A percentile compares a stretch with the other conserved stretches of the same genome.
Conservation (phyloP, 2,888 invertebrate genomes). For the Brassicogethes aeneus region DNA sequence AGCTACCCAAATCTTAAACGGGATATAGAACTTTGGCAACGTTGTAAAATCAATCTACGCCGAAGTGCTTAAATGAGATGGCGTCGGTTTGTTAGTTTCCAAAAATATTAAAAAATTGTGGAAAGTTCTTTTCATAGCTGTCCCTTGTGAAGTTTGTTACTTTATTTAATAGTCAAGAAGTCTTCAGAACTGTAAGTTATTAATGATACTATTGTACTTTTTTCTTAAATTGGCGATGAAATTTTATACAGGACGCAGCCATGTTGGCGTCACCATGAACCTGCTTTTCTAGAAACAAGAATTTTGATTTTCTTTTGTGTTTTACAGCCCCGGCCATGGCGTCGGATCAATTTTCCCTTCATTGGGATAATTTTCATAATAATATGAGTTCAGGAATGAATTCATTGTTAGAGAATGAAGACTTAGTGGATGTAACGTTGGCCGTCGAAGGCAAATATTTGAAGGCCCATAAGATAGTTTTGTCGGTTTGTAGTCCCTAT, state of each 20-base stretch:
- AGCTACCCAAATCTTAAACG: too few relatives aligned
- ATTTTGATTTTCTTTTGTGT: slow-evolving; percentile 2
- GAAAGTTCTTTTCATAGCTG: too few relatives aligned
- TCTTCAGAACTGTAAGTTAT: neutral
- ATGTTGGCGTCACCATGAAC: slow-evolving; percentile 25
- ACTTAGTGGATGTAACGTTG: slow-evolving; percentile 41
- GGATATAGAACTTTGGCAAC: too few relatives aligned
- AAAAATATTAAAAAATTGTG: too few relatives aligned
- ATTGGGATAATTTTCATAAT: slow-evolving; percentile 66
- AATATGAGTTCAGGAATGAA: slow-evolving; percentile 60
- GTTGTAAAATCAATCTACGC: too few relatives aligned
- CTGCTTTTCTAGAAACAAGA: neutral
- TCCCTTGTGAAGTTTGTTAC: too few relatives aligned
- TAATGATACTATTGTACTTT: neutral
- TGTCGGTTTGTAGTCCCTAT: slow-evolving; percentile 63
- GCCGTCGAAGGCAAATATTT: slow-evolving; percentile 49
- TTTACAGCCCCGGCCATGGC: slow-evolving; percentile 36
- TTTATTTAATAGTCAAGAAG: too few relatives aligned
- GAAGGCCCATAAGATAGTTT: slow-evolving; percentile 62
- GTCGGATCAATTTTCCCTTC: slow-evolving; percentile 60
- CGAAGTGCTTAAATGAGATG: too few relatives aligned
- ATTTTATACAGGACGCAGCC: slow-evolving; percentile 16
- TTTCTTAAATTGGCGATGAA: neutral
- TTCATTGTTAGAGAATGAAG: slow-evolving; percentile 36
- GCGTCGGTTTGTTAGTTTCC: too few relatives aligned